These are phyloP conservation scores for Phocoena sinus DNA, from an alignment of 2,113 vertebrate genomes.

Conservation along the genomic window DNA sequence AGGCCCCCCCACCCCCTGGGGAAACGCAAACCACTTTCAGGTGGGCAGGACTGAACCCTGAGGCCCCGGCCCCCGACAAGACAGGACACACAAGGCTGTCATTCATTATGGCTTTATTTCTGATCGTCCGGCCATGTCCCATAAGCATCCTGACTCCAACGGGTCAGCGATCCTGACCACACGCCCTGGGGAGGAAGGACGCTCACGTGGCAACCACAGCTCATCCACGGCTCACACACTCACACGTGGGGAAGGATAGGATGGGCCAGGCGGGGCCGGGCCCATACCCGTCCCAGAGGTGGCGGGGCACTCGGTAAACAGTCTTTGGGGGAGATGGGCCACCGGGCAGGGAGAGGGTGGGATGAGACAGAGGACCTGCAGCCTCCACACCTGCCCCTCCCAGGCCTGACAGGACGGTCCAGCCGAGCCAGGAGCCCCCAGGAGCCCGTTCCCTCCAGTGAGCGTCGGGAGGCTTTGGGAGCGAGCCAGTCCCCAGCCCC, in stretches of 20 bases:
- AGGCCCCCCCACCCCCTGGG: background rate
- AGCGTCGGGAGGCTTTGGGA: background rate
- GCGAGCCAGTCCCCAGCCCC: background rate
- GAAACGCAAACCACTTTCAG: no score
- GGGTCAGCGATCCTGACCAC: background rate
- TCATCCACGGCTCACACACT: background rate
- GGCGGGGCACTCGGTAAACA: background rate
- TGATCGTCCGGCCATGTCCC: background rate
- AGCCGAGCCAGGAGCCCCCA: background rate
- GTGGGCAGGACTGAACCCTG: background rate
- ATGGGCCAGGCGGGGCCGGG: background rate
- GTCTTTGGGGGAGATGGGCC: background rate
- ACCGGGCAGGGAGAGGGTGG: no score
- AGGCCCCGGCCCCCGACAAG: background rate
- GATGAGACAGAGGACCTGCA: fast-evolving
- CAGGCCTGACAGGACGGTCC: background rate
- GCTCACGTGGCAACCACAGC: background rate
- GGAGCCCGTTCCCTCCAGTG: background rate
- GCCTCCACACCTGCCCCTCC: background rate
- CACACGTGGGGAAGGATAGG: fast-evolving
- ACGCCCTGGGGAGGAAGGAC: background rate
- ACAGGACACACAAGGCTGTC: background rate
- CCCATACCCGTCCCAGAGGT: fast-evolving
- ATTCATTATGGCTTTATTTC: slow-evolving; percentile 75
- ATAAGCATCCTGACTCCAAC: background rate